Evolutionary conservation across 2,888 invertebrate genomes (phyloP).

Genomic region (Torymus aiolomorphi): DNA sequence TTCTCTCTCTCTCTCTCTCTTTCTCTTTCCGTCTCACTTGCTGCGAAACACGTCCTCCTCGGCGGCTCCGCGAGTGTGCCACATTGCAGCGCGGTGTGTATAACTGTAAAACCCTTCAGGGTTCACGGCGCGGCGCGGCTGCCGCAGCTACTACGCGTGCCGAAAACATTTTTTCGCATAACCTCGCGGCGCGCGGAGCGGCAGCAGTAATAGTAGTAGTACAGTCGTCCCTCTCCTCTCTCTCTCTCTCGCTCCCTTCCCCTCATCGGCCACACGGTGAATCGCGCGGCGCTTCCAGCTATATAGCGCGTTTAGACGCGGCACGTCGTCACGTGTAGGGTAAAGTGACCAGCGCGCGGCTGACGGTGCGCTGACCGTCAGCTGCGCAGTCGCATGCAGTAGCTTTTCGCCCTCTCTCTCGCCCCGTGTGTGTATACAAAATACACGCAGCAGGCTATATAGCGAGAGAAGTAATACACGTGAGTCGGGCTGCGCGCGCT

Average conservation of each 20-base stretch:
- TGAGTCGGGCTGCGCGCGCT: too few relatives aligned
- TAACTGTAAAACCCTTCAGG: slow-evolving; percentile 76
- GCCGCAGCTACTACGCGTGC: slow-evolving; percentile 70
- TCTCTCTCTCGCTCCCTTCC: slow-evolving; percentile 12
- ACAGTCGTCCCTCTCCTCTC: slow-evolving; percentile 31
- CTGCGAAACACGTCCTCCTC: slow-evolving; percentile 69
- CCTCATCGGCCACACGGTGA: background rate
- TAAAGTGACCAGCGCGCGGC: slow-evolving; percentile 16
- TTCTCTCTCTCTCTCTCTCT: slow-evolving; percentile 25
- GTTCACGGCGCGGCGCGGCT: slow-evolving; percentile 68
- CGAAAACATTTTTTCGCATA: slow-evolving; percentile 75
- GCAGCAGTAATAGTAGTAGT: slow-evolving; percentile 4
- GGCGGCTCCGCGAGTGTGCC: slow-evolving; percentile 75
- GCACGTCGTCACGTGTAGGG: slow-evolving; percentile 43
- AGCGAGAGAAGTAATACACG: too few relatives aligned
- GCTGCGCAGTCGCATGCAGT: slow-evolving; percentile 5
- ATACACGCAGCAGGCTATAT: too few relatives aligned
- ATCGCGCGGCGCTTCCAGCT: background rate
- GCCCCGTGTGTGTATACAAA: background rate
- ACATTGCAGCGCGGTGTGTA: slow-evolving; percentile 71
- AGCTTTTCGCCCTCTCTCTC: background rate
- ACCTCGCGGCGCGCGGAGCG: slow-evolving; percentile 61
- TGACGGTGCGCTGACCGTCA: slow-evolving; percentile 34
- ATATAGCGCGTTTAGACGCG: background rate
- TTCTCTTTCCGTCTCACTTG: slow-evolving; percentile 21